These are phyloP conservation scores for Gambusia holbrooki DNA, from an alignment of 2,113 vertebrate species.

Conservation along the genomic window DNA sequence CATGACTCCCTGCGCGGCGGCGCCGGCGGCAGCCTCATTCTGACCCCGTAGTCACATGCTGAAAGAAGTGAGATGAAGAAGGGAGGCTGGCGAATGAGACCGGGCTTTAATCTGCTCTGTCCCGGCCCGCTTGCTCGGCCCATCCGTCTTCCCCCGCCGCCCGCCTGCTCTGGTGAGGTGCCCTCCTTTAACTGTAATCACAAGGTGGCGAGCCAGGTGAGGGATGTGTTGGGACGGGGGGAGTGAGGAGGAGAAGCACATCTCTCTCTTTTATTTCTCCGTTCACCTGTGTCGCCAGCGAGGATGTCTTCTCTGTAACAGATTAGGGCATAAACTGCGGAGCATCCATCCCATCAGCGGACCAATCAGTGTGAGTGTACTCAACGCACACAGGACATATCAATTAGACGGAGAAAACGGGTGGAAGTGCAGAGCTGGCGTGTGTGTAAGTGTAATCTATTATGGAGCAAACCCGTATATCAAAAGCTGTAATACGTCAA, in stretches of 20 bases:
- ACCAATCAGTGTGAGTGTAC: constrained; percentile 60
- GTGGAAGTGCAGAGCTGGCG: constrained; percentile 6
- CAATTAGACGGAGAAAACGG: constrained; percentile 38
- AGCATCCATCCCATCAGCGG: constrained; percentile 55
- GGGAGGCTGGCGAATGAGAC: constrained; percentile 19
- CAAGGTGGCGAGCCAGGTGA: constrained; percentile 41
- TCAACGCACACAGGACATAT: constrained; percentile 42
- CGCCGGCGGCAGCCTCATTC: constrained; percentile 18
- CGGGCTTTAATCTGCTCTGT: constrained; percentile 58
- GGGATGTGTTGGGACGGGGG: constrained; percentile 31
- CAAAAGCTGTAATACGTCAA: not conserved
- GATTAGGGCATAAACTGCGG: constrained; percentile 59
- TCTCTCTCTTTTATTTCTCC: constrained; percentile 10
- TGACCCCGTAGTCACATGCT: constrained; percentile 35
- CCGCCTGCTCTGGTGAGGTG: constrained; percentile 51
- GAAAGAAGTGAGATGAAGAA: constrained; percentile 44
- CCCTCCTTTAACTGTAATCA: constrained; percentile 64
- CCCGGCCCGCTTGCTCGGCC: constrained; percentile 28
- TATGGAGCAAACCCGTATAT: constrained; percentile 13
- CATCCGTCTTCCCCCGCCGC: constrained; percentile 41
- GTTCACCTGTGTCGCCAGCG: constrained; percentile 36
- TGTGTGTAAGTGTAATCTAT: constrained; percentile 1
- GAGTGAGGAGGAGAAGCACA: constrained; percentile 20
- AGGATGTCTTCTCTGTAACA: constrained; percentile 38
- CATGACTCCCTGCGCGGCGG: constrained; percentile 7